A percentile compares a stretch with the other conserved stretches of the same genome.
These are phyloP conservation scores for Syngnathus rostellatus DNA, from an alignment of 2,797 vertebrate species.

Conservation along the genomic window DNA sequence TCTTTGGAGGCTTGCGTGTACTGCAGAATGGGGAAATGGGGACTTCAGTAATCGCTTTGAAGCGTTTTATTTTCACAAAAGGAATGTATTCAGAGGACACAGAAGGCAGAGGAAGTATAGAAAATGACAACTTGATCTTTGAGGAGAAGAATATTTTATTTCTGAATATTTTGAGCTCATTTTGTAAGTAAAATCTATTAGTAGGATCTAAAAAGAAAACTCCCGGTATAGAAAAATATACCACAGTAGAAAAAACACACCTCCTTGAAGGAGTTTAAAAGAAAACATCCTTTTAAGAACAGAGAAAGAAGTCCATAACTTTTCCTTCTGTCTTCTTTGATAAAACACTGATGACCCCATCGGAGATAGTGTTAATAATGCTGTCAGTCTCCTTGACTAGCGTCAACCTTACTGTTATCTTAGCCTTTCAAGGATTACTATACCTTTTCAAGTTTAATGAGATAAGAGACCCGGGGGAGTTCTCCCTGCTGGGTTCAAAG, in stretches of 20 bases:
- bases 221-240: neutral
- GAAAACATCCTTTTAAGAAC: conserved; percentile 8
- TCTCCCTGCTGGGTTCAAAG: conserved; percentile 77
- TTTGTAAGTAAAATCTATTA: neutral
- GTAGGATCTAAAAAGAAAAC: neutral
- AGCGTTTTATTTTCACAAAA: neutral
- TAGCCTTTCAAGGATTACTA: conserved; percentile 77
- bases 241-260: neutral
- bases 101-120: neutral
- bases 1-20: conserved; percentile 7
- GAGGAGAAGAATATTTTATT: neutral
- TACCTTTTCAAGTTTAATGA: conserved; percentile 89
- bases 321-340: conserved; percentile 32
- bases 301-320: conserved; percentile 20
- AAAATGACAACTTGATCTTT: neutral
- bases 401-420: conserved; percentile 71
- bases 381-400: conserved; percentile 49
- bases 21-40: neutral
- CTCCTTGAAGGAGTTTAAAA: neutral
- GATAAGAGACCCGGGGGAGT: conserved; percentile 78
- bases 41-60: conserved; percentile 2
- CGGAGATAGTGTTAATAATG: conserved; percentile 49
- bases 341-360: conserved; percentile 44
- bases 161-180: neutral
- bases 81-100: neutral